Base-by-base conservation (phyloP, 53 echinoderm and acorn worm genomes). In the Hippasteria phrygiana region DNA sequence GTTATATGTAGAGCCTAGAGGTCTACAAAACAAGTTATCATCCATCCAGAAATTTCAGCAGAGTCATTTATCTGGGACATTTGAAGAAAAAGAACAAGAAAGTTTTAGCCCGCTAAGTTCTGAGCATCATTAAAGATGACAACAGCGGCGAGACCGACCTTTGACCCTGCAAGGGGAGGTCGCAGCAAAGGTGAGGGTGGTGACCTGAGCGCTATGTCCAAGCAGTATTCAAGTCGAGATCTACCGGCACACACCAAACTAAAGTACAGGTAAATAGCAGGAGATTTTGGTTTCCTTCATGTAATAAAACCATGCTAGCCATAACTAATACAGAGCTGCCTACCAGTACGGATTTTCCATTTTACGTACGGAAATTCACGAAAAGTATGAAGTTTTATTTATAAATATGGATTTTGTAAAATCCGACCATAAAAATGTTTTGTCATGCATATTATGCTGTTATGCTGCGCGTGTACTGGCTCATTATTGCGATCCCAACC, bases 201-300 rank as follows among this genome's bases (percentile, higher is more conserved):
- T 24, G 98, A 97, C 76, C 74, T 97, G 43, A 97, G 98, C 89
- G 94, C 98, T 34, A 55, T 97, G 73, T 97, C 98, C 5, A 97
- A 97, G 89, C 98, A 97, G 84, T 97, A 97, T 62, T 97, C 98
- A 55, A 97, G 98, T 47, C 81, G 98, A 62, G 98, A 97, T 93
- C 84, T 97, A 14, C 98, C 98, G 0, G 95, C 87, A 27, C 98
- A 97, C 70, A 97, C 98, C 50, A 97, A 95, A 90, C 77, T 97
- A 9, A 97, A 97, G 87, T 97, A 97, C 93, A 97, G 98, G 98
- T 97, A 89, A 75, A 26, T 14, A 18, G 9, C 10, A 12, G 20
- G 22, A 26, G 26, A n/a, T 24, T 14, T 26, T 55, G 55, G 11
- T 6, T 55, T 16, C 55, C 55, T 45, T 45, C 46, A 5, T 45